These are phyloP conservation scores for Aphidius gifuensis DNA, from an alignment of 1,140 invertebrate species.

Conservation along the genomic window DNA sequence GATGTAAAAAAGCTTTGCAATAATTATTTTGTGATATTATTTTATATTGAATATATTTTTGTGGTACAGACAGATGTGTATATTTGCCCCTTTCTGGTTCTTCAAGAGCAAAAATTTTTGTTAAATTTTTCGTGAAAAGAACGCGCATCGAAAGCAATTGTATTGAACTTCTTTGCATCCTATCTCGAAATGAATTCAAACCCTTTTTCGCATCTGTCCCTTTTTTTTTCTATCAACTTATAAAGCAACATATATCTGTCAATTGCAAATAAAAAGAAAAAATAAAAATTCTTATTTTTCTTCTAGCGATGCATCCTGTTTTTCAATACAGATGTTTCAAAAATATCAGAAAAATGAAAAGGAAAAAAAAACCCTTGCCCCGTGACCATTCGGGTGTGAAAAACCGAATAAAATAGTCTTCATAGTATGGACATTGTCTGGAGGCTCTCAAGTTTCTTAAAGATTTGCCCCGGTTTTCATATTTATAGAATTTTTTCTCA, in stretches of 20 bases:
- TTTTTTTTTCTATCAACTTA: background rate
- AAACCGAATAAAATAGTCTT: constrained; percentile 24
- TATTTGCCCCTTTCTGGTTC: background rate
- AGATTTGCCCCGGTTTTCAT: constrained; percentile 6
- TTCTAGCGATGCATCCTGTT: constrained; percentile 4
- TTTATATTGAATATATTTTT: too few relatives aligned
- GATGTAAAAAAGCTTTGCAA: too few relatives aligned
- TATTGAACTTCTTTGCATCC: constrained; percentile 21
- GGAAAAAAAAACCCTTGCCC: constrained; percentile 17
- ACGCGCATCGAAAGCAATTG: constrained; percentile 20
- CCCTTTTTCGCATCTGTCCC: constrained; percentile 47
- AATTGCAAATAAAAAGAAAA: too few relatives aligned
- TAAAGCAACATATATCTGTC: background rate
- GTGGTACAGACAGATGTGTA: too few relatives aligned
- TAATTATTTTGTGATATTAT: too few relatives aligned
- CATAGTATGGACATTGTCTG: background rate
- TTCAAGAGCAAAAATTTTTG: background rate
- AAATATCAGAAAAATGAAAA: constrained; percentile 4
- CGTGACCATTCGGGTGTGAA: constrained; percentile 36
- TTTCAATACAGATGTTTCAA: constrained; percentile 45
- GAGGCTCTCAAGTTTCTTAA: constrained; percentile 14
- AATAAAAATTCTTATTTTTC: too few relatives aligned
- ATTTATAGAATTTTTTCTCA: constrained; percentile 1
- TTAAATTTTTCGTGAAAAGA: constrained; percentile 16
- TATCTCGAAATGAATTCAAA: background rate